Conservation (phyloP, 2,888 invertebrate genomes). For the Caenorhabditis afra region DNA sequence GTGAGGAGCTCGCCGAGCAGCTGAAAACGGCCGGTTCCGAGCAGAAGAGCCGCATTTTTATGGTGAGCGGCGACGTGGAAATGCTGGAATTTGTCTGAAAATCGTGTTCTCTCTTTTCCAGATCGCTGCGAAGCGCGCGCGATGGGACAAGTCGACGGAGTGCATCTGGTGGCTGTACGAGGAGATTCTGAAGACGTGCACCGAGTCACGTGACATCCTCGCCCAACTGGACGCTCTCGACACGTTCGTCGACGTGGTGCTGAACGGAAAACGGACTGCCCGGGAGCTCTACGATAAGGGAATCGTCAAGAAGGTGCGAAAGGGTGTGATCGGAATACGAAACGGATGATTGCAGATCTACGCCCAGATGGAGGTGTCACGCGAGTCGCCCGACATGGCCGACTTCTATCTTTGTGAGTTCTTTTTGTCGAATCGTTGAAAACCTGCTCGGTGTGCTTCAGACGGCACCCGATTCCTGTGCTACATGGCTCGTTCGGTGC, state of each 20-base stretch:
- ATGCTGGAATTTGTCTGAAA: not conserved
- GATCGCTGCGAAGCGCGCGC: conserved; percentile 27
- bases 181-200: conserved; percentile 16
- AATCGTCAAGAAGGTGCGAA: conserved; percentile 30
- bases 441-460: no score
- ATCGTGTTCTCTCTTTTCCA: not conserved
- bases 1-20: conserved; percentile 39
- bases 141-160: conserved; percentile 1
- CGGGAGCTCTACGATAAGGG: conserved; percentile 17
- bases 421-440: not conserved
- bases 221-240: conserved; percentile 48
- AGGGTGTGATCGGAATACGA: no score
- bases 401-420: conserved; percentile 32
- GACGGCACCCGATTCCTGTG: conserved; percentile 62
- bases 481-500: conserved; percentile 54
- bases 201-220: conserved; percentile 23
- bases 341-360: no score
- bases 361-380: conserved; percentile 33
- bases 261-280: conserved; percentile 32
- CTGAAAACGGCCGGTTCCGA: not conserved
- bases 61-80: not conserved
- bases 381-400: conserved; percentile 34
- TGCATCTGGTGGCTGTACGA: conserved; percentile 32
- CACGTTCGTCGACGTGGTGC: conserved; percentile 30
- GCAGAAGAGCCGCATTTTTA: not conserved